A percentile compares a stretch with the other conserved stretches of the same genome.
These are phyloP conservation scores for Zele albiditarsus DNA, from an alignment of 2,888 invertebrate genomes.

Conservation along the genomic window DNA sequence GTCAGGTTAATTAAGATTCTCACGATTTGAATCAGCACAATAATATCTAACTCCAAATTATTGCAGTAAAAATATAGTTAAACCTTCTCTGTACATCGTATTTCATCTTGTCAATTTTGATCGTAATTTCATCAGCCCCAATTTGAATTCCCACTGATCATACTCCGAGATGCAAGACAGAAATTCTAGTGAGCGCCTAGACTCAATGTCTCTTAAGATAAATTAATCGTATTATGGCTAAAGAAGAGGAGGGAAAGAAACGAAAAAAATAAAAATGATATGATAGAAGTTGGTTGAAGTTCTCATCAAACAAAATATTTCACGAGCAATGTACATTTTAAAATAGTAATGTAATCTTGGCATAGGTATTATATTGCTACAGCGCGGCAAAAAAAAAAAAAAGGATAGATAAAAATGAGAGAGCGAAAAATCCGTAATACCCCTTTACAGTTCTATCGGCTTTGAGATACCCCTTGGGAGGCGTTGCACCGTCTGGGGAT, in stretches of 20 bases:
- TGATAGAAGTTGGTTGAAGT: not conserved
- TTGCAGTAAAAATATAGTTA: too few relatives aligned
- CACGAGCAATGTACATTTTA: slow-evolving; percentile 1
- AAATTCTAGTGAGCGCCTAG: too few relatives aligned
- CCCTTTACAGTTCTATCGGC: slow-evolving; percentile 50
- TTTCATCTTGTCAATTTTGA: too few relatives aligned
- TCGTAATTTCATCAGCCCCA: too few relatives aligned
- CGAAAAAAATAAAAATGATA: not conserved
- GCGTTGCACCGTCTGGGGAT: slow-evolving; percentile 49
- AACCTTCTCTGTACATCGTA: too few relatives aligned
- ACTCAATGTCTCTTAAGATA: too few relatives aligned
- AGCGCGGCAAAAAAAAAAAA: not conserved
- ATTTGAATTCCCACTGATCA: too few relatives aligned
- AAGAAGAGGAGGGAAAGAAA: not conserved
- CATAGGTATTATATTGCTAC: not conserved
- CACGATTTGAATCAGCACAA: too few relatives aligned
- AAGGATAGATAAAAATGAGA: slow-evolving; percentile 19
- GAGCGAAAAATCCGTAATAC: slow-evolving; percentile 46
- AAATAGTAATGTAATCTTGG: not conserved
- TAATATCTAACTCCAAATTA: too few relatives aligned
- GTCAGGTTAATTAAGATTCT: too few relatives aligned
- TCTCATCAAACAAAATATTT: not conserved
- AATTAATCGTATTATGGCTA: too few relatives aligned
- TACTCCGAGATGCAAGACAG: too few relatives aligned
- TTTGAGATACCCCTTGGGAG: slow-evolving; percentile 41